Base-by-base conservation (phyloP, 2,113 vertebrate species). In the Alligator sinensis region DNA sequence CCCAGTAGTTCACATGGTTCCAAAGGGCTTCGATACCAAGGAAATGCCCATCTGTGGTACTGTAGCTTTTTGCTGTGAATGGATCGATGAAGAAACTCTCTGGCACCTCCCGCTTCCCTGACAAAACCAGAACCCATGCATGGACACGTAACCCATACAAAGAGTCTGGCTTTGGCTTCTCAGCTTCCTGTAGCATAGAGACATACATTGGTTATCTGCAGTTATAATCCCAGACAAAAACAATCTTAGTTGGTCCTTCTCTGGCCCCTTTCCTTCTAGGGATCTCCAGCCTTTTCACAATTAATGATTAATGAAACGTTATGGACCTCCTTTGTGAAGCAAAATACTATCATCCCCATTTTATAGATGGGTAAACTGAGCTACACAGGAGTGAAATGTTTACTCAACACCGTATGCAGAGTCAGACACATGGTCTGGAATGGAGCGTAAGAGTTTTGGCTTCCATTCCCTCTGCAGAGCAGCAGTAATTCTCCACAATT, bases 1-100 rank as follows among this genome's bases (percentile, higher is more conserved):
- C 95, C 97, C 99, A 99, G 96, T 99, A 99, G 97, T 99, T 99
- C 79, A 87, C 96, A 60, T 99, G 97, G 97, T 99, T 99, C 99
- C 99, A 99, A 82, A 98, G 9, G 27, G 98, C 99, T 97, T 99
- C 99, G 0, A 99, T 98, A 34, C 99, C 99, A 89, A 99, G 98
- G 97, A 99, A 99, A 82, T 89, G 80, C 1, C 96, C 86, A 1
- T 98, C 96, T 0, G 13, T 84, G 4, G 98, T 98, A 78, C 93
- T 61, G 94, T 98, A 99, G 90, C 98, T 96, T 25, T 91, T 96
- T 1, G 98, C 99, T 0, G 98, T 98, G 82, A 99, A 97, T 0
- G 99, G 97, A 76, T 99, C 98, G 3, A 99, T 99, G 95, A 99
- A 99, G 96, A 99, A 99, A 95, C 97, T 98, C 95, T 99, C 98